A percentile compares a stretch with the other conserved stretches of the same genome.
phyloP scores from a whole-genome alignment of 1,140 invertebrate genomes.

The Aphelenchoides besseyi region DNA sequence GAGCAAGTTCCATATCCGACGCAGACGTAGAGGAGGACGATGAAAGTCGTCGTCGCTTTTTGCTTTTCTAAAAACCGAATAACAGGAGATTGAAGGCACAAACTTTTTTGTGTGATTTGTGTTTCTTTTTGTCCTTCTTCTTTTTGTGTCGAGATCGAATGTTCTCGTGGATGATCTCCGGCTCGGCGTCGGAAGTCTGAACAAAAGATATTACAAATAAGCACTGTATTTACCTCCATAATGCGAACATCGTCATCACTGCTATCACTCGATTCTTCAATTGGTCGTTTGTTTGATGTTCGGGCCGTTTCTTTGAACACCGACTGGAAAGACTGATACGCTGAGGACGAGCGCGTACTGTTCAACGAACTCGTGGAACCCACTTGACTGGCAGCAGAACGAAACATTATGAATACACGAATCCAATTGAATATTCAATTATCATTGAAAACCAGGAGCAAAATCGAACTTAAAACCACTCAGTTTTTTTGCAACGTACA shows the following conservation, averaged over 20 bases:
- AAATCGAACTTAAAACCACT: too few species aligned
- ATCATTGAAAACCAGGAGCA: too few species aligned
- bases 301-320: too few species aligned
- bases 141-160: not conserved
- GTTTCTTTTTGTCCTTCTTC: constrained; percentile 11
- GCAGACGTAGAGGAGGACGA: not conserved
- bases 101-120: constrained; percentile 16
- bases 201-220: too few species aligned
- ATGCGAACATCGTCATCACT: too few species aligned
- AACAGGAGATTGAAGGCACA: not conserved
- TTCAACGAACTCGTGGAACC: not conserved
- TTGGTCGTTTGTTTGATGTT: too few species aligned
- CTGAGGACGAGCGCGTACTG: not conserved
- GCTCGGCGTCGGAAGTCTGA: too few species aligned
- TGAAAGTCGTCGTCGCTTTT: constrained; percentile 11
- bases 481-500: too few species aligned
- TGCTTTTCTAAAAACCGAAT: constrained; percentile 4
- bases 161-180: too few species aligned
- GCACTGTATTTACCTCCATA: too few species aligned
- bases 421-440: too few species aligned
- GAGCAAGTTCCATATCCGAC: not conserved
- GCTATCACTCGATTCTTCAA: too few species aligned
- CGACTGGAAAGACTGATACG: not conserved
- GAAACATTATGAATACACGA: not conserved
- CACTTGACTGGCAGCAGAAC: not conserved